phyloP scores from a whole-genome alignment of 1,140 invertebrate species.

The Papilio glaucus region DNA sequence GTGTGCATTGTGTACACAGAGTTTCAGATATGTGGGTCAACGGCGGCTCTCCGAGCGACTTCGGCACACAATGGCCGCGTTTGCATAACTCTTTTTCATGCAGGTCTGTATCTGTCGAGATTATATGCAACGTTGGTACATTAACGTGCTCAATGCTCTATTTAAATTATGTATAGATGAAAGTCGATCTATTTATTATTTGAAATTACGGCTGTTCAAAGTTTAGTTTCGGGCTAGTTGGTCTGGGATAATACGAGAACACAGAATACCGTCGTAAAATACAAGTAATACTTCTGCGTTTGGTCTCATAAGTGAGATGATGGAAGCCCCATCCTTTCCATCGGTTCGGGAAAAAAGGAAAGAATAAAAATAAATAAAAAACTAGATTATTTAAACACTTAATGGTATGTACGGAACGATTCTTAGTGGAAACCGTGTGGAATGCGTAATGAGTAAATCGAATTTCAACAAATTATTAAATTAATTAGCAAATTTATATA shows the following conservation, averaged over 20 bases:
- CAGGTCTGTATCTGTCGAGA: constrained; percentile 23
- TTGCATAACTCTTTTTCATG: constrained; percentile 35
- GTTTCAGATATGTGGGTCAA: constrained; percentile 19
- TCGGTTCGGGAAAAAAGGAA: too few relatives aligned
- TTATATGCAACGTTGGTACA: constrained; percentile 6
- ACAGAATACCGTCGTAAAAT: background rate
- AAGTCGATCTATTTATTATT: background rate
- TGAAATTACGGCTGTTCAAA: background rate
- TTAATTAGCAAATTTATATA: too few relatives aligned
- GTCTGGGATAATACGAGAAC: background rate
- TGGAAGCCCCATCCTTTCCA: too few relatives aligned
- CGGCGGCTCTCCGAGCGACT: constrained; percentile 25
- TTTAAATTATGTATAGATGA: constrained; percentile 1
- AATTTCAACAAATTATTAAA: too few relatives aligned
- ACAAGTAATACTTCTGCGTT: too few relatives aligned
- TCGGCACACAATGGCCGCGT: constrained; percentile 22
- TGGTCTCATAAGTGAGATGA: too few relatives aligned
- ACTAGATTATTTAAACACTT: too few relatives aligned
- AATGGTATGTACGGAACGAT: too few relatives aligned
- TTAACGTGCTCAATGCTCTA: constrained; percentile 2
- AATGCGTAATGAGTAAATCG: too few relatives aligned
- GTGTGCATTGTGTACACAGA: constrained; percentile 19
- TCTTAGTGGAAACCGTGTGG: too few relatives aligned
- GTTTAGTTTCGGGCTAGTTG: too few relatives aligned
- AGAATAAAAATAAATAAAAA: too few relatives aligned